Conservation (phyloP, 2,797 vertebrate species). For the Bucorvus abyssinicus region DNA sequence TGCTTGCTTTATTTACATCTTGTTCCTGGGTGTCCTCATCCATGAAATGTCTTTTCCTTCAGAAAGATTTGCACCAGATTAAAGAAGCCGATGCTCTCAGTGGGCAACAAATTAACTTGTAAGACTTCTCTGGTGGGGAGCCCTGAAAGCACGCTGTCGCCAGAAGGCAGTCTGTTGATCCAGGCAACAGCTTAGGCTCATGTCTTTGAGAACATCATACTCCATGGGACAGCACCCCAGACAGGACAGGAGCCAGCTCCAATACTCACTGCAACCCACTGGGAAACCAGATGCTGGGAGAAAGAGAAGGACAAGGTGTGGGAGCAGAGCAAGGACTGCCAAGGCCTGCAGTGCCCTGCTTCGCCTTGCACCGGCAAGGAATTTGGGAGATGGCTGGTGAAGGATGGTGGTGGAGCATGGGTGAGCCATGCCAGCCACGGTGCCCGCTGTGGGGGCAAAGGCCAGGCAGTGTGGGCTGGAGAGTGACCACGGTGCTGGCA, state of each 20-base stretch:
- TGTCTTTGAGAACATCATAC: fast-evolving
- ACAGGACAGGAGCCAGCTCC: background rate
- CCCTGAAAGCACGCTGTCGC: background rate
- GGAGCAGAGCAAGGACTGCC: background rate
- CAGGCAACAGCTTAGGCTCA: background rate
- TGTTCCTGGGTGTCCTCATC: background rate
- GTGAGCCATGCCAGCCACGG: background rate
- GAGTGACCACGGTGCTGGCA: fast-evolving
- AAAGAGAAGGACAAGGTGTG: background rate
- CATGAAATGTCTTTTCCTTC: background rate
- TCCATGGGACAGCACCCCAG: fast-evolving
- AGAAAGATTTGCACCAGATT: background rate
- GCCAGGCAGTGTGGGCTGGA: background rate
- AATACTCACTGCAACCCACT: fast-evolving
- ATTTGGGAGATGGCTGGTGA: fast-evolving
- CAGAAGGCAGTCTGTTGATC: background rate
- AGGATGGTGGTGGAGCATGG: background rate
- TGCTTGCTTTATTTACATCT: background rate
- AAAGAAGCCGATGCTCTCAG: background rate
- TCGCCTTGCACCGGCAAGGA: fast-evolving
- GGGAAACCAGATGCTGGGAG: fast-evolving
- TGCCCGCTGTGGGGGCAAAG: fast-evolving
- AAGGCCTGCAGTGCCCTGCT: background rate
- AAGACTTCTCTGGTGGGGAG: background rate
- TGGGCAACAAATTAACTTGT: background rate